A percentile compares a stretch with the other conserved stretches of the same genome.
These are phyloP conservation scores for Cinclus mexicanus DNA, from an alignment of 2,113 vertebrate species.

Conservation along the genomic window DNA sequence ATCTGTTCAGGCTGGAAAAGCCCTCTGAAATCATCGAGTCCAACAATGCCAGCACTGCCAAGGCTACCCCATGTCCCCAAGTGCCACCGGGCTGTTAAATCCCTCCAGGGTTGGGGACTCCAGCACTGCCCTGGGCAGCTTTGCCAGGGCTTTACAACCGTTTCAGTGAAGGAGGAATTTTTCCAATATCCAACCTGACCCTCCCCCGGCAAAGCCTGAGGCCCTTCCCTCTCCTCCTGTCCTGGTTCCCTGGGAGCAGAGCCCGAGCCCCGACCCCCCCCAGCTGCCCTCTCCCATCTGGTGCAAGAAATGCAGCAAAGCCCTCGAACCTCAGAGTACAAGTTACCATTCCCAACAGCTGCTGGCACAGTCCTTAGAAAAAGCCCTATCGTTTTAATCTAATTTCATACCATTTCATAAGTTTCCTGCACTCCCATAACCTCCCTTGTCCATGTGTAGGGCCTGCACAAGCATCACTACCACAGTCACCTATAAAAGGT, in stretches of 20 bases:
- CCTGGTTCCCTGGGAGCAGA: not conserved
- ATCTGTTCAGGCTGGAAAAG: not conserved
- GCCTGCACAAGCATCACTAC: not conserved
- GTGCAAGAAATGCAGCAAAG: not conserved
- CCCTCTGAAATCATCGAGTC: not conserved
- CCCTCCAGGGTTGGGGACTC: not conserved
- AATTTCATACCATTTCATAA: not conserved
- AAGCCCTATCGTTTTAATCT: not conserved
- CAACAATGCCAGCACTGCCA: not conserved
- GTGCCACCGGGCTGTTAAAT: not conserved
- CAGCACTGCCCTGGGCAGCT: not conserved
- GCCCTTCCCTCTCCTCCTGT: not conserved
- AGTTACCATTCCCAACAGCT: not conserved
- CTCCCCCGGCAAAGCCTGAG: not conserved
- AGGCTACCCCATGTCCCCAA: not conserved
- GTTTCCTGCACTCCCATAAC: not conserved
- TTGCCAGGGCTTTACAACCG: not conserved
- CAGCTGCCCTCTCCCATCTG: not conserved
- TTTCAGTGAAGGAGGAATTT: not conserved
- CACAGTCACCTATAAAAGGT: not conserved
- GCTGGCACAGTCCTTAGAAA: not conserved
- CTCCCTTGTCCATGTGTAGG: not conserved
- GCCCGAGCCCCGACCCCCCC: rapidly evolving
- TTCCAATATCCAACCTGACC: not conserved
- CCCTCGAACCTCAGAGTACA: not conserved